These are phyloP conservation scores for Rotaria socialis DNA, from an alignment of 2,888 invertebrate species.

Conservation along the genomic window DNA sequence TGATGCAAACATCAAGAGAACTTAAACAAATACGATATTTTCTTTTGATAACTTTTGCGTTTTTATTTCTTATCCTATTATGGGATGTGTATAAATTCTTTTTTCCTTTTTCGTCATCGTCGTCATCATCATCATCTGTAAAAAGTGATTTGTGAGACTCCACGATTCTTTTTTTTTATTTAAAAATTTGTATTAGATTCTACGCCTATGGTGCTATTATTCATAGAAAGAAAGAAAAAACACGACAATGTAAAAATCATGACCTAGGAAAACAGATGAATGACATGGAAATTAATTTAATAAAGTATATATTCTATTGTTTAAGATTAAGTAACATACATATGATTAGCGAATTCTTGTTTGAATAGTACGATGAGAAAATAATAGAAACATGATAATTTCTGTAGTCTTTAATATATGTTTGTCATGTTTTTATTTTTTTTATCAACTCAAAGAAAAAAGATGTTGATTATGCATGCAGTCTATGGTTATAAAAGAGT, in stretches of 20 bases:
- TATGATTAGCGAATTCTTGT: neutral
- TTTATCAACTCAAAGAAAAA: too few relatives aligned
- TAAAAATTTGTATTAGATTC: neutral
- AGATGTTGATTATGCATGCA: too few relatives aligned
- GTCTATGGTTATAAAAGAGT: too few relatives aligned
- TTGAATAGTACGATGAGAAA: too few relatives aligned
- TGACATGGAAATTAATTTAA: neutral
- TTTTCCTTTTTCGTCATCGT: neutral
- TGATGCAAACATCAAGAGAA: neutral
- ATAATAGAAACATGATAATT: too few relatives aligned
- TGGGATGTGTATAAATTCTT: slow-evolving; percentile 24
- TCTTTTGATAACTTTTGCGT: neutral
- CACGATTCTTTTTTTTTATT: neutral
- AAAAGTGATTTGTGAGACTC: neutral
- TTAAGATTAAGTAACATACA: neutral
- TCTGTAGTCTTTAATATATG: too few relatives aligned
- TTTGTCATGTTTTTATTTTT: too few relatives aligned
- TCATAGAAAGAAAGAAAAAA: neutral
- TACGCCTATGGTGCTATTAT: neutral
- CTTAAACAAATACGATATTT: slow-evolving; percentile 1
- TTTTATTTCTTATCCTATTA: neutral
- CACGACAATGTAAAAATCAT: neutral
- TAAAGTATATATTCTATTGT: neutral
- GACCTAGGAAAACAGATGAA: neutral
- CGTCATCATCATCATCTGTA: neutral